These are phyloP conservation scores for Hephaestus fuliginosus DNA, from an alignment of 2,797 vertebrate species.

Conservation along the genomic window DNA sequence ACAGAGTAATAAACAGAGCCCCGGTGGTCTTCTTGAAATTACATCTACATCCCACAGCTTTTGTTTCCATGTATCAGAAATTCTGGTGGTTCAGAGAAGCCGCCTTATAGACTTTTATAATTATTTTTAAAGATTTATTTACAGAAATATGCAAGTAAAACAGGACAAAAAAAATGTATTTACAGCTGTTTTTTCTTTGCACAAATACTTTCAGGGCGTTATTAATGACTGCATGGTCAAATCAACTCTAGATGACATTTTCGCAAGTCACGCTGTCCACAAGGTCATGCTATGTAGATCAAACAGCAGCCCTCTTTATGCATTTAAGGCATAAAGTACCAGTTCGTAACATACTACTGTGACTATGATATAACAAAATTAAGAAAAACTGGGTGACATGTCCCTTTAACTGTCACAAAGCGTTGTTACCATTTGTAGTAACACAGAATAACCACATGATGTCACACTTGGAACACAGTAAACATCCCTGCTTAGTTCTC, in stretches of 20 bases:
- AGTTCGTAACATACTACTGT: background rate
- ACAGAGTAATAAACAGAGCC: conserved; percentile 29
- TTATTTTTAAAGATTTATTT: conserved; percentile 37
- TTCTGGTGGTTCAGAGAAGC: conserved; percentile 21
- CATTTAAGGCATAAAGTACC: background rate
- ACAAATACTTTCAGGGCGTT: background rate
- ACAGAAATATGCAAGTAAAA: conserved; percentile 11
- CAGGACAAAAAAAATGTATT: background rate
- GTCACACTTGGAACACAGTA: conserved; percentile 55
- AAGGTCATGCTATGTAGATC: background rate
- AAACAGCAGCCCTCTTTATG: background rate
- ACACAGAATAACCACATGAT: conserved; percentile 52
- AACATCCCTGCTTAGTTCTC: background rate
- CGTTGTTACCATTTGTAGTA: conserved; percentile 43
- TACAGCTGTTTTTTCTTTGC: background rate
- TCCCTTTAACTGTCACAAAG: background rate
- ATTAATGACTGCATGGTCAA: background rate
- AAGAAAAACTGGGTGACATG: background rate
- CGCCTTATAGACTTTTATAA: background rate
- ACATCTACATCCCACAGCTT: conserved; percentile 16
- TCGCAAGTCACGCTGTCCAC: background rate
- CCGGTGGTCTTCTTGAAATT: conserved; percentile 23
- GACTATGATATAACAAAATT: background rate
- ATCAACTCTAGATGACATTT: background rate
- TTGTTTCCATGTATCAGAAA: conserved; percentile 20